phyloP scores from a whole-genome alignment of 2,888 invertebrate species.

The Papilio protenor region DNA sequence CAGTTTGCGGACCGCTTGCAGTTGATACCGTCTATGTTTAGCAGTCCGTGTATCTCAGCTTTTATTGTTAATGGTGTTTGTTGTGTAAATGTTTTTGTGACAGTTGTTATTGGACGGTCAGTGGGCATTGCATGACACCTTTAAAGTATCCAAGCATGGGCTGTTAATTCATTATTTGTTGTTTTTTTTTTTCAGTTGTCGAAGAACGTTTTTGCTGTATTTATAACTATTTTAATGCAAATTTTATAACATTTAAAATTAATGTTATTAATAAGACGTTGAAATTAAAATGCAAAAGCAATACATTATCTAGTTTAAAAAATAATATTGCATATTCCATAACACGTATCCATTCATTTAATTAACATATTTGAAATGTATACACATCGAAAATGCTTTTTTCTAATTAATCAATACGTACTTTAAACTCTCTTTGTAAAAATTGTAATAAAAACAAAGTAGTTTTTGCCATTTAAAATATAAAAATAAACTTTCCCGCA shows the following conservation, averaged over 20 bases:
- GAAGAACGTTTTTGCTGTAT: slow-evolving; percentile 18
- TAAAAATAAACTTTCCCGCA: not conserved
- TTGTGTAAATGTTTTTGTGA: not conserved
- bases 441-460: not conserved
- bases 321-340: slow-evolving; percentile 11
- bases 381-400: slow-evolving; percentile 32
- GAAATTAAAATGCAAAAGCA: slow-evolving; percentile 12
- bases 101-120: slow-evolving; percentile 62
- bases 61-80: slow-evolving; percentile 5
- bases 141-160: slow-evolving; percentile 71
- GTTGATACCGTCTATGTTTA: not conserved
- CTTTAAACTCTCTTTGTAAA: not conserved
- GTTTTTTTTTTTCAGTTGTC: slow-evolving; percentile 37
- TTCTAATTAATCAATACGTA: slow-evolving; percentile 4
- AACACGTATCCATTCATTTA: slow-evolving; percentile 21
- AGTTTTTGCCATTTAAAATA: not conserved
- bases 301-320: not conserved
- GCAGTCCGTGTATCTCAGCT: not conserved
- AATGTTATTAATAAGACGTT: not conserved
- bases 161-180: slow-evolving; percentile 54
- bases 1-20: not conserved
- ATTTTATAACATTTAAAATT: not conserved
- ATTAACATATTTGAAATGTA: not conserved
- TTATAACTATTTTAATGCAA: slow-evolving; percentile 16
- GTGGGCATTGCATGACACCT: slow-evolving; percentile 66